phyloP scores from a whole-genome alignment of 2,797 vertebrate species.

The Coregonus ussuriensis region DNA sequence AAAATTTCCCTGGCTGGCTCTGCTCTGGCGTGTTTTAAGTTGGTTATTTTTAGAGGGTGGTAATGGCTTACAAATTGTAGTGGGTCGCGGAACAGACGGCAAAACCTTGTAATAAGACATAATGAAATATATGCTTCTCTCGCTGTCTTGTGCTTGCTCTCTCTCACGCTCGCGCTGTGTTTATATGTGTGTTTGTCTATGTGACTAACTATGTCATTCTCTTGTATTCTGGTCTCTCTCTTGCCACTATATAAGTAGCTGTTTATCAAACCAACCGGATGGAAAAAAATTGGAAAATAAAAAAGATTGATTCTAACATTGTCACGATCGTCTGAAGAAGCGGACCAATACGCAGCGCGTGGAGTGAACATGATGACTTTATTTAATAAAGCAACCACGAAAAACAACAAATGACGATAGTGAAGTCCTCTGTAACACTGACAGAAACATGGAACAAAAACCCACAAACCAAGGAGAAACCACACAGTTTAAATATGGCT shows the following conservation, averaged over 20 bases:
- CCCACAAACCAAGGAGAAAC: too few species aligned
- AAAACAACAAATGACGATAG: too few species aligned
- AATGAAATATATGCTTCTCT: slow-evolving; percentile 60
- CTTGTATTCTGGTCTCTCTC: neutral
- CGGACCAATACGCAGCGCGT: too few species aligned
- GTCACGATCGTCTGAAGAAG: too few species aligned
- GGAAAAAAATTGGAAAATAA: neutral
- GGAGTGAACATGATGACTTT: too few species aligned
- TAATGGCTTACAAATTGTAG: slow-evolving; percentile 60
- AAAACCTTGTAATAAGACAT: slow-evolving; percentile 56
- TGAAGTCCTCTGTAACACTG: too few species aligned
- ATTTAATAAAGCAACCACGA: too few species aligned
- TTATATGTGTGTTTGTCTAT: neutral
- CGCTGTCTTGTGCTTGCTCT: neutral
- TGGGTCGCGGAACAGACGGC: slow-evolving; percentile 32
- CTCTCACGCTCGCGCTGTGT: too few species aligned
- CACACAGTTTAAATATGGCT: too few species aligned
- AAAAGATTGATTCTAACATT: slow-evolving; percentile 2
- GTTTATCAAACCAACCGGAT: slow-evolving; percentile 48
- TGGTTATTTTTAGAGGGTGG: slow-evolving; percentile 57
- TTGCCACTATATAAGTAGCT: neutral
- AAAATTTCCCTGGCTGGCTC: slow-evolving; percentile 49
- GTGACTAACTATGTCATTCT: neutral
- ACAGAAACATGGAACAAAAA: too few species aligned
- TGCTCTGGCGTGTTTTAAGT: slow-evolving; percentile 38